Evolutionary conservation across 2,113 vertebrate species (phyloP), one percentile per base, ranked within the genome.

Genomic region (cat (Felis catus)): DNA sequence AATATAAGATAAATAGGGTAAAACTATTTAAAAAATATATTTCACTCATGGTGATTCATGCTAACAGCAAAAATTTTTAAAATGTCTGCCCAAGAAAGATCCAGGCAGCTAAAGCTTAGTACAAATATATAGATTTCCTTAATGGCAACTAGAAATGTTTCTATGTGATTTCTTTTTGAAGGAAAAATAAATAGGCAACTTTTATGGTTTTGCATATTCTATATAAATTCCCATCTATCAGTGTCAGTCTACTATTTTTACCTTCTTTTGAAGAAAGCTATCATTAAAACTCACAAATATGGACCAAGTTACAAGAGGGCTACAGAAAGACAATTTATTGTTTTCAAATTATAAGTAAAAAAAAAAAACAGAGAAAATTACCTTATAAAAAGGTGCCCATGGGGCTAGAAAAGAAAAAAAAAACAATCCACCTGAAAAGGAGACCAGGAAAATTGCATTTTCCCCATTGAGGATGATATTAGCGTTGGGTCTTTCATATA

Each of bases 211-310:
- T 94, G 45, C 87, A 94, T 51, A n/a, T 92, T 97, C 39, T 66
- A 81, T 33, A 16, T 86, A 68, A 55, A 88, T 21, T 63, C 21
- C 6, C 68, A 58, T n/a, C 18, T 55, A 48, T 95, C 74, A 88
- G 53, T 61, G 73, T 94, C 66, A 94, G 31, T 70, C 36, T 94
- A 70, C 70, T 93, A 74, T 83, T 97, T 97, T 96, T 84, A 92
- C 93, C 87, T 5, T 33, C 14, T 92, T 96, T 97, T 89, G 93
- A 66, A 95, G 93, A 97, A 97, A 71, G 78, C 85, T 94, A 1
- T 94, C 96, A 97, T 98, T 92, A 98, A 94, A 98, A 98, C 86
- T 98, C 94, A 39, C 33, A 86, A 82, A 92, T 96, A 85, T 61
- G 81, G 89, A 96, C 19, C 45, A 96, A 65, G 93, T 95, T 97